Evolutionary conservation across 2,113 vertebrate genomes (phyloP), one percentile per base, ranked within the genome.

Genomic region (Varanus komodoensis): DNA sequence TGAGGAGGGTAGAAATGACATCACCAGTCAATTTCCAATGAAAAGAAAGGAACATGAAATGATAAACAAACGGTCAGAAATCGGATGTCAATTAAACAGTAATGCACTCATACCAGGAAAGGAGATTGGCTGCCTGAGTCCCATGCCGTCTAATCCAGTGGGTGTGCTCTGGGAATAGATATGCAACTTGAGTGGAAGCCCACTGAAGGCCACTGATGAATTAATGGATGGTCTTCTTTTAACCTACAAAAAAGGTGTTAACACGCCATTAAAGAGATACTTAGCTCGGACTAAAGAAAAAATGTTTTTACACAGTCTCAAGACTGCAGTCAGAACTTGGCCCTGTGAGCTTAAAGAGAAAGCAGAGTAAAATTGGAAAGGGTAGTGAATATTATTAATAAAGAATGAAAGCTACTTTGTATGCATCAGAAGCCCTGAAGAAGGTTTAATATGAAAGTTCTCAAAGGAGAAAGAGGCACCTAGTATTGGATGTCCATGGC

Each of bases 161-260:
- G 98, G 98, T 29, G 97, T 98, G 95, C 98, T 99, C 94, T 98
- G 98, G 57, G 98, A 99, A 95, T 98, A 97, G 0, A 95, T 91
- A 29, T 97, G 97, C 80, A 96, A 94, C 86, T 97, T 98, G 92
- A 97, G 95, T 0, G 96, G 94, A 68, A 96, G 96, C 23, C 95
- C 92, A 38, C 92, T 91, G 88, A 97, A 97, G 88, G 94, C 92
- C 87, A 95, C 93, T 69, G 95, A 85, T 82, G 96, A 93, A 3
- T 89, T 86, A 78, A 95, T 8, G 25, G 92, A 91, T 50, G 91
- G 90, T 90, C 95, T 96, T 77, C 92, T 89, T 90, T 94, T 94
- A 82, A 90, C 89, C 98, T 98, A 90, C 67, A 92, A 92, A 92
- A 89, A 81, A 54, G 90, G 57, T 32, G 38, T 74, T 73, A 94